Base-by-base conservation (phyloP, 2,888 invertebrate species). In the Seira sanloemensis region DNA sequence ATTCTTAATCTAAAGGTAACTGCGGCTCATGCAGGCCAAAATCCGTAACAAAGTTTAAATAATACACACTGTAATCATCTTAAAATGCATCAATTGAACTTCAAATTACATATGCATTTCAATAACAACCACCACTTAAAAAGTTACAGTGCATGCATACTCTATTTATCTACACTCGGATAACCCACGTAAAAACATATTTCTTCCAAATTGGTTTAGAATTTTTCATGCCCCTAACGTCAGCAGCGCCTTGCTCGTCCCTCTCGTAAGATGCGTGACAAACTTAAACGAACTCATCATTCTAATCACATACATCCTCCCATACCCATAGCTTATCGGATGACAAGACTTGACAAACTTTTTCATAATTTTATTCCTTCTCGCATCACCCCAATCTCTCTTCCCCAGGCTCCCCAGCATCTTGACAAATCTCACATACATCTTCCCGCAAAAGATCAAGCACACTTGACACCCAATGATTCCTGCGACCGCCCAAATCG, bases 311-410 rank as follows among this genome's bases (percentile, higher is more conserved):
- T 81, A 81, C 46, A 76, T 65, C 26, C 71, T 69, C 2, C 76
- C 74, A 66, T 81, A 76, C 23, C 81, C 81, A 23, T 76, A 81
- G 23, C 81, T 71, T 12, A 76, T 76, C 16, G 81, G 81, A n/a
- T 62, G 67, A n/a, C 81, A 81, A 18, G 71, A 69, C 2, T 37
- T 54, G 5, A 12, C 37, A 75, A 75, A 76, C 71, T 50, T 81
- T 25, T 21, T 65, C 71, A 81, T 81, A 2, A 65, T 0, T 16
- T 73, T 73, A 16, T 46, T 72, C 2, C n/a, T 0, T 7, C 2
- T 37, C 1, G 67, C 50, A 1, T n/a, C n/a, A n/a, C 79, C 79
- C 79, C 79, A 79, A 7, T 79, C n/a, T 16, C 58, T 50, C 0
- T 66, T 69, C 19, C 62, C 65, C 9, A 72, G 12, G 2, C 72